Conservation (phyloP, 2,797 vertebrate genomes). For the Gymnoscopelus microlampas region DNA sequence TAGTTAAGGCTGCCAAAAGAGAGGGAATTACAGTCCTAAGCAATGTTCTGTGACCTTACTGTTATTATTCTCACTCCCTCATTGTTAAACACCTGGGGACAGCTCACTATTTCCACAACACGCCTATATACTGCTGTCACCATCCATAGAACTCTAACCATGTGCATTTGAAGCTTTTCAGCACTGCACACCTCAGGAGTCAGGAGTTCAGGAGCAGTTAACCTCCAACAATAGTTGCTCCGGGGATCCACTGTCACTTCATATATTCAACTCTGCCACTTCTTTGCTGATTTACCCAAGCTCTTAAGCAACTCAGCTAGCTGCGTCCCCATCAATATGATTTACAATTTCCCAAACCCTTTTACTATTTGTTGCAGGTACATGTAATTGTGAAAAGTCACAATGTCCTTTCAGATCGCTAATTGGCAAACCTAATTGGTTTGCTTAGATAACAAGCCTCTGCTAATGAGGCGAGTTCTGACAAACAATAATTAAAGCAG, state of each 20-base stretch:
- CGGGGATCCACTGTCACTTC: slow-evolving; percentile 30
- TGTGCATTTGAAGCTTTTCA: slow-evolving; percentile 32
- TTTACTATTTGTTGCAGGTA: slow-evolving; percentile 17
- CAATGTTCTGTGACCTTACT: slow-evolving; percentile 31
- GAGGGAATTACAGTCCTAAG: no score
- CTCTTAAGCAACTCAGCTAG: slow-evolving; percentile 16
- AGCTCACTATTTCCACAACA: slow-evolving; percentile 31
- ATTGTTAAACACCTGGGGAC: slow-evolving; percentile 34
- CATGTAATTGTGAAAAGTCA: slow-evolving; percentile 7
- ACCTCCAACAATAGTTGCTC: slow-evolving; percentile 20
- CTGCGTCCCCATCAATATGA: slow-evolving; percentile 5
- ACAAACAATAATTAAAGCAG: slow-evolving; percentile 35
- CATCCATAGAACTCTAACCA: slow-evolving; percentile 42
- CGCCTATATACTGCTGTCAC: slow-evolving; percentile 31
- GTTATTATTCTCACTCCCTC: slow-evolving; percentile 34
- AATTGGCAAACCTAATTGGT: slow-evolving; percentile 41
- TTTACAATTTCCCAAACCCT: slow-evolving; percentile 22
- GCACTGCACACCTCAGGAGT: slow-evolving; percentile 21
- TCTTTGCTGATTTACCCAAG: no score
- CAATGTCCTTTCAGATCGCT: slow-evolving; percentile 11
- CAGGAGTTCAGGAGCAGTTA: slow-evolving; percentile 19
- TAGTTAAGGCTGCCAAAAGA: not conserved
- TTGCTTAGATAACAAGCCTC: slow-evolving; percentile 17
- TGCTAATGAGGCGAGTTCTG: slow-evolving; percentile 47
- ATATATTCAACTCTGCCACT: no score